Evolutionary conservation across 2,888 invertebrate genomes (phyloP), one percentile per base, ranked within the genome.

Genomic region (Heliconius sara): DNA sequence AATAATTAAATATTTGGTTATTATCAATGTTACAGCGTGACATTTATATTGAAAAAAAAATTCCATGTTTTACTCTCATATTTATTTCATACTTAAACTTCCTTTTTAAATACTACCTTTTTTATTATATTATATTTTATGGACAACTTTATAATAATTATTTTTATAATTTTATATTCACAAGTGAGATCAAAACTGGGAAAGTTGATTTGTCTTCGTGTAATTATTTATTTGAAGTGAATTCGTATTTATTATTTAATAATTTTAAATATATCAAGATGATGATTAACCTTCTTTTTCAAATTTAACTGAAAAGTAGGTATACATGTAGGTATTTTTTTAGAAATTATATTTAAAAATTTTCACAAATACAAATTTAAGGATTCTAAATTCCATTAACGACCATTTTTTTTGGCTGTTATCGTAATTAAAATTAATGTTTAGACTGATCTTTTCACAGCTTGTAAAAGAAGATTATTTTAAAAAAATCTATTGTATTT

Each of bases 101-200:
- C 12, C 13, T 13, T 63, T 25, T 25, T 12, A 25, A 63, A 63
- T 63, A 25, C n/a, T 25, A 63, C 5, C 12, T 52, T 19, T 13
- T 13, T 25, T 63, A 13, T 63, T 63, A 16, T 27, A 25, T 25
- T 63, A 13, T 7, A 7, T 52, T 27, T 13, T 65, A 27, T 19
- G 7, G 27, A 2, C 27, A 27, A 27, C 27, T 27, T 27, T 27
- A 27, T 27, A 27, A 27, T 27, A 27, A 27, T 27, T 27, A 27
- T 27, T 27, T 27, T 79, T 63, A 79, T 83, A 82, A 82, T 83
- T 75, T 76, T 16, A 73, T 75, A 66, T 71, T 77, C 68, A 73
- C 63, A 72, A 77, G 63, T 71, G 66, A 75, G 75, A 80, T 71
- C 78, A 76, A 83, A 80, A 66, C 25, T 81, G 43, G 63, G 68